phyloP scores from a whole-genome alignment of 2,113 vertebrate species.

The Charina bottae region DNA sequence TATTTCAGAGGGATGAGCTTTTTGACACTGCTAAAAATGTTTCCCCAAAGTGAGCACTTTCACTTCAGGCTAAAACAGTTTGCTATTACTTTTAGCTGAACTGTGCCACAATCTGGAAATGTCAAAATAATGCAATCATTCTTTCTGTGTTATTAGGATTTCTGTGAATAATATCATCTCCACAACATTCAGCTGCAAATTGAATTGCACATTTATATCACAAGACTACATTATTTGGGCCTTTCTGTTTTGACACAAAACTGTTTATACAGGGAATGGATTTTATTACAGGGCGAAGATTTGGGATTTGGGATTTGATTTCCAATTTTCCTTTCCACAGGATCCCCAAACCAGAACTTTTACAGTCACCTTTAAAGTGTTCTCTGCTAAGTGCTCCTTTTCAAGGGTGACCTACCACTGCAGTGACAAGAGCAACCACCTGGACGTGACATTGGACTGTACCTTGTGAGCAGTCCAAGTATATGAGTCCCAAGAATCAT shows the following conservation, averaged over 20 bases:
- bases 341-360: slow-evolving; percentile 7
- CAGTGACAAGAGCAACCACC: not conserved
- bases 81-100: not conserved
- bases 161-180: slow-evolving; percentile 65
- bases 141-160: slow-evolving; percentile 72
- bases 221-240: slow-evolving; percentile 46
- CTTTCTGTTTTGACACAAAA: slow-evolving; percentile 54
- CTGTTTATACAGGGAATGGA: slow-evolving; percentile 55
- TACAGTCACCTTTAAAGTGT: slow-evolving; percentile 17
- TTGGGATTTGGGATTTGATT: slow-evolving; percentile 43
- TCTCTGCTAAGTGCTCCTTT: not conserved
- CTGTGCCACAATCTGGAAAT: slow-evolving; percentile 16
- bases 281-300: slow-evolving; percentile 28
- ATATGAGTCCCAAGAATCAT: not conserved
- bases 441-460: not conserved
- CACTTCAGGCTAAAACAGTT: not conserved
- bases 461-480: not conserved
- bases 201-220: slow-evolving; percentile 55
- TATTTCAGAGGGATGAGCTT: not conserved
- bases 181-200: slow-evolving; percentile 56
- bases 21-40: not conserved
- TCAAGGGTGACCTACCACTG: not conserved
- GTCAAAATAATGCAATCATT: slow-evolving; percentile 66
- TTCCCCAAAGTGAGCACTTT: not conserved
- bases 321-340: slow-evolving; percentile 50